Evolutionary conservation across 2,888 invertebrate genomes (phyloP).

Genomic region (Druceiella hillmani): DNA sequence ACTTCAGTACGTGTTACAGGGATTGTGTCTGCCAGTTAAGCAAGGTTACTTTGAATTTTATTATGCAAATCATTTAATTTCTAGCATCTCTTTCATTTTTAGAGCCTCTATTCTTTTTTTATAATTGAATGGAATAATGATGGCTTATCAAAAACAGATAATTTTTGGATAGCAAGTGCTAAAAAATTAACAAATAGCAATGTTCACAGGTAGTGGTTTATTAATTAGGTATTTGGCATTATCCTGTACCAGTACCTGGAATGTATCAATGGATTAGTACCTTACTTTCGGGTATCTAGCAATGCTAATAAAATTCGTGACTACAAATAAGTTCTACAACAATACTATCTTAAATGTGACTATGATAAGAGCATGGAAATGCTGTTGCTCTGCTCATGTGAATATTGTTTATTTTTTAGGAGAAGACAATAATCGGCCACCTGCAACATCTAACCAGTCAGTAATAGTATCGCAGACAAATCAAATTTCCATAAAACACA

Average conservation of each 20-base stretch:
- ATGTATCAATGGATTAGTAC: no score
- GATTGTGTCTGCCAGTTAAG: slow-evolving; percentile 40
- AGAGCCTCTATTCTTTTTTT: not conserved
- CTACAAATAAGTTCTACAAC: no score
- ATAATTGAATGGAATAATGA: slow-evolving; percentile 31
- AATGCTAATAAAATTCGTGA: no score
- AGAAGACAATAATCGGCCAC: slow-evolving; percentile 10
- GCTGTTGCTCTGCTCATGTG: not conserved
- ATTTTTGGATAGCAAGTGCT: slow-evolving; percentile 11
- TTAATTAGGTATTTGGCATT: no score
- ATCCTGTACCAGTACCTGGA: no score
- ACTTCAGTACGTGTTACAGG: slow-evolving; percentile 42
- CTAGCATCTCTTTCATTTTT: slow-evolving; percentile 12
- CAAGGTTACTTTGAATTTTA: slow-evolving; percentile 27
- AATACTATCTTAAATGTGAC: no score
- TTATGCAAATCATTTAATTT: slow-evolving; percentile 12
- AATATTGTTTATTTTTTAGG: slow-evolving; percentile 10
- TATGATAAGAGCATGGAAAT: not conserved
- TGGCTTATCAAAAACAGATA: slow-evolving; percentile 27
- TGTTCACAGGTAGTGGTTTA: no score
- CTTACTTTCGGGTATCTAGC: no score
- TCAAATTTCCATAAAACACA: slow-evolving; percentile 33
- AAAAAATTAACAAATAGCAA: slow-evolving; percentile 23
- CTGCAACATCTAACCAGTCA: slow-evolving; percentile 26
- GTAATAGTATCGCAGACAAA: slow-evolving; percentile 50